phyloP scores from a whole-genome alignment of 2,888 invertebrate species.

The Dicyrtoma fusca region DNA sequence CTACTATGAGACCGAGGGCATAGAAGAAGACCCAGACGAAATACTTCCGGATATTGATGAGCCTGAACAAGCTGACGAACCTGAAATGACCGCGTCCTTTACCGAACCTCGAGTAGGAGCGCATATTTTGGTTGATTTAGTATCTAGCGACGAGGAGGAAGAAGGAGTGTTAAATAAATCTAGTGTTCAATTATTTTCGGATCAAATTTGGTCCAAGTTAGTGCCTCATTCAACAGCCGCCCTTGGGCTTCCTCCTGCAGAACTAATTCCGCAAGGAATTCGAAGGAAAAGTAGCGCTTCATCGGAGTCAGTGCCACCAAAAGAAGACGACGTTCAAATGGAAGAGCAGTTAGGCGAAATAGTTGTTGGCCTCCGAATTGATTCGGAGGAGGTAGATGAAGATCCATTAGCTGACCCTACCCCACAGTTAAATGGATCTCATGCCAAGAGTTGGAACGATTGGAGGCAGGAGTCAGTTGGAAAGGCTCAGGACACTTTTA shows the following conservation, averaged over 20 bases:
- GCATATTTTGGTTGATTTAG: slow-evolving; percentile 31
- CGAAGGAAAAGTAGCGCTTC: slow-evolving; percentile 35
- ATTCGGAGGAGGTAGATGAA: background rate
- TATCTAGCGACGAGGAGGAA: slow-evolving; percentile 45
- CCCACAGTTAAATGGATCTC: background rate
- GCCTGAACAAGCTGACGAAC: slow-evolving; percentile 5
- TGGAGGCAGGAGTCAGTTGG: slow-evolving; percentile 44
- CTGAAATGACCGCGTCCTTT: background rate
- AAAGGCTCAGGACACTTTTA: slow-evolving; percentile 44
- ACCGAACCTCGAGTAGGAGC: background rate
- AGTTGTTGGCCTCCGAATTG: slow-evolving; percentile 27
- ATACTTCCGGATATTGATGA: background rate
- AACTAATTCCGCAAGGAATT: slow-evolving; percentile 44
- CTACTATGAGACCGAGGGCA: background rate
- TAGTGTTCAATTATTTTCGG: slow-evolving; percentile 17
- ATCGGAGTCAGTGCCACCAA: slow-evolving; percentile 9
- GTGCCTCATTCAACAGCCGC: slow-evolving; percentile 40
- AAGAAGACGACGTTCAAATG: background rate
- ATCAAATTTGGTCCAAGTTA: slow-evolving; percentile 46
- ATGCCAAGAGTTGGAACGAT: slow-evolving; percentile 45
- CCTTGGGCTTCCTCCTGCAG: slow-evolving; percentile 44
- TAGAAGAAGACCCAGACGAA: slow-evolving; percentile 37
- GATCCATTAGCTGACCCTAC: background rate
- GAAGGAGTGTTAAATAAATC: slow-evolving; percentile 38
- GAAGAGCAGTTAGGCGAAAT: slow-evolving; percentile 31